phyloP scores from a whole-genome alignment of 2,888 invertebrate genomes.

The Blastobasis adustella region DNA sequence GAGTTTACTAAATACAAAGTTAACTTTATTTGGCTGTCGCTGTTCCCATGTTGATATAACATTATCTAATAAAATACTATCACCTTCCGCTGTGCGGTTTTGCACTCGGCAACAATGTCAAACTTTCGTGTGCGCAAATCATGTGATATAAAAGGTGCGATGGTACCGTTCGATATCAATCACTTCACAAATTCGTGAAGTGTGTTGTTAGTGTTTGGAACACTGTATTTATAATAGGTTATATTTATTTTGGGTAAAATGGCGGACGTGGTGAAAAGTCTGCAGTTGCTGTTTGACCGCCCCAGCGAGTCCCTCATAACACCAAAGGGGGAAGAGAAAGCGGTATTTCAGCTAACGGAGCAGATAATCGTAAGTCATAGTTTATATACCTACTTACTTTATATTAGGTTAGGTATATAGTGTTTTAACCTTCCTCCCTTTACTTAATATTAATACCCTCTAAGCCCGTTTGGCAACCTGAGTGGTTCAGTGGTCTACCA shows the following conservation, averaged over 20 bases:
- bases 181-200: slow-evolving; percentile 60
- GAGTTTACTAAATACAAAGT: background rate
- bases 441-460: too few species aligned
- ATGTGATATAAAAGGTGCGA: background rate
- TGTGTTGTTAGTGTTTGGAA: slow-evolving; percentile 21
- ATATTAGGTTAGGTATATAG: too few species aligned
- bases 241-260: slow-evolving; percentile 26
- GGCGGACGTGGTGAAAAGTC: slow-evolving; percentile 30
- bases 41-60: background rate
- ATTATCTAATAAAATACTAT: too few species aligned
- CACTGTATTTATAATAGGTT: slow-evolving; percentile 8
- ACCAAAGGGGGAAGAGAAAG: slow-evolving; percentile 75
- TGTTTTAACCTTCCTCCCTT: too few species aligned
- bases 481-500: too few species aligned
- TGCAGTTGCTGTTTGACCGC: slow-evolving; percentile 73
- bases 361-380: slow-evolving; percentile 74
- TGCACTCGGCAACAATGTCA: slow-evolving; percentile 13
- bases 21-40: background rate
- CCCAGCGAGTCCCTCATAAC: slow-evolving; percentile 77
- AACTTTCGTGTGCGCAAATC: too few species aligned
- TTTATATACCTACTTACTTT: too few species aligned
- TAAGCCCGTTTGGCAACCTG: too few species aligned
- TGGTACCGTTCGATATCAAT: slow-evolving; percentile 10
- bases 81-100: slow-evolving; percentile 15
- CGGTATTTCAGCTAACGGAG: slow-evolving; percentile 76